Evolutionary conservation across 2,888 invertebrate genomes (phyloP), one percentile per base, ranked within the genome.

Genomic region (Pristionchus fissidentatus): DNA sequence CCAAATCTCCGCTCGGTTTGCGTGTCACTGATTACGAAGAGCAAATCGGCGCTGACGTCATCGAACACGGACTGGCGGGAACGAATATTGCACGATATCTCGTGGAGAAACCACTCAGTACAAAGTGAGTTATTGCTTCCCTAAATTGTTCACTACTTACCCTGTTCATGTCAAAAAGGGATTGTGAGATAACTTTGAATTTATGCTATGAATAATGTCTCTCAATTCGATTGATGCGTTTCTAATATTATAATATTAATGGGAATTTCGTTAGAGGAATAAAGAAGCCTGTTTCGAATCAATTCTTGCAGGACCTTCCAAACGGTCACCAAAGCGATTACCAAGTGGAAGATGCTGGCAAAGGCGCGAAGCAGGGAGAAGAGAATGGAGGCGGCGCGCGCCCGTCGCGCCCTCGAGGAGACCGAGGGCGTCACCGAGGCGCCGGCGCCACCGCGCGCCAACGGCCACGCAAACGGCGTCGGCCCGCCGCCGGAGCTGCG

Each of bases 11-110:
- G 86, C 90, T 90, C 38, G 92, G 92, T 4, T 85, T 92, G 52
- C 89, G 92, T 26, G 88, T 92, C 86, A 87, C 88, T 10, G 87
- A 87, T 55, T 90, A 91, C 83, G 92, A 92, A 41, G 92, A 92
- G 87, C 88, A 87, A 81, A 88, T 92, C 60, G 92, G 92, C 29
- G 91, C 92, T 0, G 92, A 92, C 84, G 89, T 91, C n/a, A 91
- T 92, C 52, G 92, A 92, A 83, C 92, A 92, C 83, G 90, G 90
- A 60, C 77, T 90, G 83, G 88, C 88, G 35, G 89, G 89, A 73
- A 89, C 87, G 3, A 89, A 89, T 84, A 87, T 90, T 32, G 88
- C 88, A 3, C 85, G 89, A 85, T 89, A 89, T 77, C 87, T 87
- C 29, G 62, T 89, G 22, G 88, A 90, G 83, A 90, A 89, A 60